Conservation (phyloP, 2,888 invertebrate genomes). For the Dasysyrphus albostriatus region DNA sequence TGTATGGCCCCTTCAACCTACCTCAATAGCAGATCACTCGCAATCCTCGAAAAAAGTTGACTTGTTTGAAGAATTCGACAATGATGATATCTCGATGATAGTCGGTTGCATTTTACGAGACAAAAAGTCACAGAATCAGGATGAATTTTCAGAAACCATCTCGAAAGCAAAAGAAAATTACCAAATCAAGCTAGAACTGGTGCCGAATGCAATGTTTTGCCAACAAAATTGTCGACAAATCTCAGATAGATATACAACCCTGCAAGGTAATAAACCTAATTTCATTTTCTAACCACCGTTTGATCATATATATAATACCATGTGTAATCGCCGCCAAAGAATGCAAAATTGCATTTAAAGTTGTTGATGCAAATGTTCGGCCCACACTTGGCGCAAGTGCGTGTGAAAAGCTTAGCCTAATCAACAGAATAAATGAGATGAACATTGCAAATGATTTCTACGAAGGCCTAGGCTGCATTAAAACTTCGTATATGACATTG, state of each 20-base stretch:
- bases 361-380: too few species aligned
- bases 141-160: neutral
- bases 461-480: neutral
- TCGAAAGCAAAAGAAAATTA: neutral
- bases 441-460: neutral
- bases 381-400: too few species aligned
- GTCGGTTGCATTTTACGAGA: neutral
- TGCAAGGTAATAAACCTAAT: neutral
- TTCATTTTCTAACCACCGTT: neutral
- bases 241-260: neutral
- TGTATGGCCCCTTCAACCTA: too few species aligned
- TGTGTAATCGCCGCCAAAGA: too few species aligned
- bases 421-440: too few species aligned
- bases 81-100: neutral
- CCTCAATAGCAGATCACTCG: too few species aligned
- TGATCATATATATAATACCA: neutral
- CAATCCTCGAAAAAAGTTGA: too few species aligned
- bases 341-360: neutral
- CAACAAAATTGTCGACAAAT: neutral
- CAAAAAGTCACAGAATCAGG: neutral
- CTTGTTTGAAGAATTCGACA: too few species aligned
- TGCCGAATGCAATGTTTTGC: neutral
- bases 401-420: too few species aligned
- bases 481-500: neutral
- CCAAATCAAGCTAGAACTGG: neutral